phyloP scores from a whole-genome alignment of 35 echinoderm and acorn worm species.

The Ophioderma brevispina region DNA sequence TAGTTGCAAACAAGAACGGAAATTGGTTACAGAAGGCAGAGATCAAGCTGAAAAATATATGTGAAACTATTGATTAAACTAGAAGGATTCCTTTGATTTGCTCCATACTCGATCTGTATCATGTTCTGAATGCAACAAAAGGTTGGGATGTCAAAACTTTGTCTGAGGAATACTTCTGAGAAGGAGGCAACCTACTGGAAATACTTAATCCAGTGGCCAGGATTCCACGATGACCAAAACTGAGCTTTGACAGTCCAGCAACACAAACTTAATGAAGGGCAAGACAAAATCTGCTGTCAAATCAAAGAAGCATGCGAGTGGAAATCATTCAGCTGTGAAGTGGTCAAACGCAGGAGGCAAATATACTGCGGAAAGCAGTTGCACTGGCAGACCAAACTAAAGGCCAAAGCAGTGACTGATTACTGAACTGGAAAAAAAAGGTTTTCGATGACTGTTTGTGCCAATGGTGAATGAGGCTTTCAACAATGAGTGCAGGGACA shows the following conservation, averaged over 20 bases:
- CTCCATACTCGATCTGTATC: background rate
- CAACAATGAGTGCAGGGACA: background rate
- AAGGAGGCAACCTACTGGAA: background rate
- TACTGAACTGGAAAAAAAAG: background rate
- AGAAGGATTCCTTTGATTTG: background rate
- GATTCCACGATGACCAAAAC: background rate
- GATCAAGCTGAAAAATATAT: background rate
- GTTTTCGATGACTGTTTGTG: background rate
- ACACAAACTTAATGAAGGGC: background rate
- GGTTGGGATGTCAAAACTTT: background rate
- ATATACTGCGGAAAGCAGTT: background rate
- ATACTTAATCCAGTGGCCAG: background rate
- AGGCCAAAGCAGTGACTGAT: background rate
- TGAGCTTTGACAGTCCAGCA: background rate
- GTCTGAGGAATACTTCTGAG: background rate
- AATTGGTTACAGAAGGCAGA: background rate
- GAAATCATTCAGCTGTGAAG: background rate
- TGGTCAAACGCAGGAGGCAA: background rate
- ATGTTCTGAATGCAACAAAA: background rate
- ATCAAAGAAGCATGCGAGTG: background rate
- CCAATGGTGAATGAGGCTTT: background rate
- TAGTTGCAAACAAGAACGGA: background rate
- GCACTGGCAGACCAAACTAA: background rate
- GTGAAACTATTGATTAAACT: slow-evolving; percentile 5
- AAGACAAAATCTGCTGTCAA: background rate